Evolutionary conservation across 1,140 invertebrate species (phyloP), one percentile per base, ranked within the genome.

Genomic region (Drosophila simulans): DNA sequence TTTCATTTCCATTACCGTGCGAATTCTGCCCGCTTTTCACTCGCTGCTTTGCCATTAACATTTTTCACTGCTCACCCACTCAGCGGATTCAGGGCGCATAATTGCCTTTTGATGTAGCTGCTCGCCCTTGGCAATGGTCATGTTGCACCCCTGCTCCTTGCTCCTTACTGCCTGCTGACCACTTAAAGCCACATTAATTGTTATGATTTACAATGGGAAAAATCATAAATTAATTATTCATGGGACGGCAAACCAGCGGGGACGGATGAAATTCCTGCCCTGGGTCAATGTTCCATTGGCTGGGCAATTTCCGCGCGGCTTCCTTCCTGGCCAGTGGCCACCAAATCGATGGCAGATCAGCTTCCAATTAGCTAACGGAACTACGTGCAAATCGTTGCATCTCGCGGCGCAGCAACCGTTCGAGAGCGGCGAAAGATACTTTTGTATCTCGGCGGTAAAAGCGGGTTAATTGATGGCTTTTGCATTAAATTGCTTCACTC

Each of bases 121-220:
- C 49, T 52, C 31, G 64, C 51, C 64, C 43, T 58, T 65, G 74
- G 59, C 53, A 31, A 57, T 74, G 70, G 60, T 56, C 70, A 71
- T 64, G 71, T 77, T 42, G 46, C 17, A 31, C 51, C 31, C 39
- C 48, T 39, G 11, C n/a, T 43, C 34, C 37, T 15, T 17, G 39
- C 20, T 22, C 22, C 39, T 43, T 13, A 0, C n/a, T 43, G 25
- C 37, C n/a, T 17, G 39, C 52, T 60, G 53, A 45, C 59, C 79
- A 76, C 71, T 88, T 89, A 73, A 84, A 64, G 64, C 49, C 53
- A 80, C 85, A 88, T 88, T 80, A 89, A 88, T 88, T 89, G 80
- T 90, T 88, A 84, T 88, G 80, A 88, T 88, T 88, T 88, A 88
- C 84, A 88, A 90, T 88, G 84, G 80, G 84, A 90, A 90, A 76